Base-by-base conservation (phyloP, 2,113 vertebrate species). In the Corythaeola cristata region DNA sequence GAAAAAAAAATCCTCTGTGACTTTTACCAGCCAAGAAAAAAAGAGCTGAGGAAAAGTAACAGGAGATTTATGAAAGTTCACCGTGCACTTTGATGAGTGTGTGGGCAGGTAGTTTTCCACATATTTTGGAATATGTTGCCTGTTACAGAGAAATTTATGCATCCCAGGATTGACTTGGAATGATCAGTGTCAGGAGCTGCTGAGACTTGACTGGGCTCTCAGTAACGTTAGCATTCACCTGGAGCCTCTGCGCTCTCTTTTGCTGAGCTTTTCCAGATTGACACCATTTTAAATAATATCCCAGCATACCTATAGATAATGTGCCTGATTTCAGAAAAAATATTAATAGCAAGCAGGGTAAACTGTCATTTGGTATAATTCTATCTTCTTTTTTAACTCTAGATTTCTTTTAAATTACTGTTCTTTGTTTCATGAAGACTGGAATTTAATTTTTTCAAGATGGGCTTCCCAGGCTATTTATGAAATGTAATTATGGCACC, bases 71-170 rank as follows among this genome's bases (percentile, higher is more conserved):
- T 88, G 87, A 80, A 96, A 94, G 90, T 72, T 84, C 80, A 37
- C 37, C 1, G 0, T 41, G n/a, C 18, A 53, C 64, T 92, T 85
- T 44, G 59, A 59, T 47, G 75, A 41, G 71, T 64, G 84, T 76
- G 66, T 66, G 81, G 71, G 80, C 66, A 93, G 93, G 86, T 91
- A 94, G 76, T 76, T 96, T 94, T 88, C 74, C 83, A 85, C 67
- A 49, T 9, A 41, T 73, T 81, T 84, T 33, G 50, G 85, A 91
- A 96, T 66, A 49, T 87, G 55, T 74, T 73, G n/a, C 23, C 39
- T 67, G 49, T 27, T 66, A 85, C 56, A 69, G 73, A 82, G 66
- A 73, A 96, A 91, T 81, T 58, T 60, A 55, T 80, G 92, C 45
- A 53, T 80, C 68, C 45, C 5, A 47, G 87, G 76, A 56, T 32